These are phyloP conservation scores for Brachionus sp. DNA, from an alignment of 1,140 invertebrate genomes.

Conservation along the genomic window DNA sequence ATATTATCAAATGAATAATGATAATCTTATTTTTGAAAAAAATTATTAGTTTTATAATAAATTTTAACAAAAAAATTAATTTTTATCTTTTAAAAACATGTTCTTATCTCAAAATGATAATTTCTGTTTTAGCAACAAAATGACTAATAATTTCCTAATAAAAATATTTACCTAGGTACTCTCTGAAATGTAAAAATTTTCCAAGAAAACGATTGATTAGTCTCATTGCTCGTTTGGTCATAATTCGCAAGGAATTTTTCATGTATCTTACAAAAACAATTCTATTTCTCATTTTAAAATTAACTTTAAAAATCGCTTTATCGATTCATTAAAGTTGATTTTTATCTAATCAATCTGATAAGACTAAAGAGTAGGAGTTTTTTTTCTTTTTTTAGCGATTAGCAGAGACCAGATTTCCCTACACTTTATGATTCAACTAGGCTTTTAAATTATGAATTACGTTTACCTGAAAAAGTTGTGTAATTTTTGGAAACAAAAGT, in stretches of 20 bases:
- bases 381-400: neutral
- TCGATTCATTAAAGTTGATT: neutral
- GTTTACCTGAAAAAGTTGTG: neutral
- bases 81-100: neutral
- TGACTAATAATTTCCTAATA: neutral
- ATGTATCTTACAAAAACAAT: neutral
- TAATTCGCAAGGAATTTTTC: neutral
- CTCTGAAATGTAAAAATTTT: neutral
- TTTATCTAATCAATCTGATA: neutral
- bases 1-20: conserved; percentile 15
- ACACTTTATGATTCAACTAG: neutral
- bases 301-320: neutral
- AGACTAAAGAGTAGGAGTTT: neutral
- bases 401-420: neutral
- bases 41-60: neutral
- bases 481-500: neutral
- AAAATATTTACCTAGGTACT: neutral
- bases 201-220: neutral
- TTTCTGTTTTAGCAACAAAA: conserved; percentile 1
- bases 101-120: neutral
- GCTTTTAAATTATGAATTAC: neutral
- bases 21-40: neutral
- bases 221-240: neutral
- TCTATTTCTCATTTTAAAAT: neutral
- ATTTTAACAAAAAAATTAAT: neutral